Evolutionary conservation across 2,888 invertebrate genomes (phyloP).

Genomic region (Lutraria lutraria): DNA sequence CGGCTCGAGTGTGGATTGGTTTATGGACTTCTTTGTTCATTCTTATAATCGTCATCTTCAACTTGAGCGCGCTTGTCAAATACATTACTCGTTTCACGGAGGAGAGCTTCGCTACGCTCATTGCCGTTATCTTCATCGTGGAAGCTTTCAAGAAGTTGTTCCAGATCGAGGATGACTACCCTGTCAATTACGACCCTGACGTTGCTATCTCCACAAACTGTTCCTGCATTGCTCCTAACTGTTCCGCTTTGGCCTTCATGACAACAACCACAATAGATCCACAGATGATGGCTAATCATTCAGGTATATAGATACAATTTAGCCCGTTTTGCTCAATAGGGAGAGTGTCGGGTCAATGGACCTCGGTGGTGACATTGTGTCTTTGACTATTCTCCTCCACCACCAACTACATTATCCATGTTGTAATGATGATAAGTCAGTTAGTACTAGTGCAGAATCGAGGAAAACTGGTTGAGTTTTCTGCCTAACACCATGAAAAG

Average conservation of each 20-base stretch:
- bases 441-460: no score
- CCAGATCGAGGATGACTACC: constrained; percentile 85
- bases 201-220: constrained; percentile 66
- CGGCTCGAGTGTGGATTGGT: constrained; percentile 98
- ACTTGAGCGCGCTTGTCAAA: constrained; percentile 97
- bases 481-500: no score
- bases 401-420: no score
- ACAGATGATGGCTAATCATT: constrained; percentile 20
- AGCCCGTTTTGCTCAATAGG: background rate
- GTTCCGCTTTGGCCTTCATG: constrained; percentile 26
- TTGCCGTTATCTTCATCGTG: constrained; percentile 98
- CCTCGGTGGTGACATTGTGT: no score
- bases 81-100: constrained; percentile 99
- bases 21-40: constrained; percentile 96
- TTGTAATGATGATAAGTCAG: no score
- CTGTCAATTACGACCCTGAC: constrained; percentile 73
- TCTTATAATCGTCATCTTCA: constrained; percentile 95
- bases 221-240: constrained; percentile 64
- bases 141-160: constrained; percentile 98
- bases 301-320: constrained; percentile 18
- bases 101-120: constrained; percentile 98
- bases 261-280: constrained; percentile 44
- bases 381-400: no score
- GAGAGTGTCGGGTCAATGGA: no score
- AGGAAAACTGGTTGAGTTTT: no score